A percentile compares a stretch with the other conserved stretches of the same genome.
These are phyloP conservation scores for Cottus gobio DNA, from an alignment of 2,113 vertebrate genomes.

Conservation along the genomic window DNA sequence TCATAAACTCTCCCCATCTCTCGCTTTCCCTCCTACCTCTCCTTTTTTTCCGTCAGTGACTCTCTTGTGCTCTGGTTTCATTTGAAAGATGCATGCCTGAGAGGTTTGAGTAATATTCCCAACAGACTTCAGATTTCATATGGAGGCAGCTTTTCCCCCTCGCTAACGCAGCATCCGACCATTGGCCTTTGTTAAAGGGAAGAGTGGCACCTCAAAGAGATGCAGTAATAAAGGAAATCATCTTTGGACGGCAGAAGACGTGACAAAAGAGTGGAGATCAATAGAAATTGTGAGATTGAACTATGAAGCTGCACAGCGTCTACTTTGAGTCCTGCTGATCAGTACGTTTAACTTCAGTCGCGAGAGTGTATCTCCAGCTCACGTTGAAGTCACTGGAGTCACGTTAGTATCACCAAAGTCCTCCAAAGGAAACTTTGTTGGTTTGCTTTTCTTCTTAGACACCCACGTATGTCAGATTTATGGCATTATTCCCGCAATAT, in stretches of 20 bases:
- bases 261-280: conserved; percentile 16
- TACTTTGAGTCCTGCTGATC: conserved; percentile 11
- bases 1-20: conserved; percentile 54
- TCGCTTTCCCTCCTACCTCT: conserved; percentile 23
- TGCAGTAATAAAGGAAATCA: conserved; percentile 42
- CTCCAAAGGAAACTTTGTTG: background rate
- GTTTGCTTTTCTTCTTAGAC: background rate
- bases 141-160: conserved; percentile 24
- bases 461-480: background rate
- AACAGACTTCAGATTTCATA: conserved; percentile 56
- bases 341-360: conserved; percentile 15
- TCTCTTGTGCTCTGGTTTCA: conserved; percentile 42
- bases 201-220: conserved; percentile 57
- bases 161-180: conserved; percentile 21
- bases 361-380: background rate
- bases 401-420: background rate
- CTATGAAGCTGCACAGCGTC: background rate
- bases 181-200: conserved; percentile 39
- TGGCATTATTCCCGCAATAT: background rate
- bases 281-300: conserved; percentile 13
- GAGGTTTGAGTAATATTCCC: conserved; percentile 67
- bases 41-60: conserved; percentile 10
- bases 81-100: conserved; percentile 64
- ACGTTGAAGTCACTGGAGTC: background rate
- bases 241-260: conserved; percentile 28